A percentile compares a stretch with the other conserved stretches of the same genome.
These are phyloP conservation scores for Nematolebias whitei DNA, from an alignment of 2,113 vertebrate species.

Conservation along the genomic window DNA sequence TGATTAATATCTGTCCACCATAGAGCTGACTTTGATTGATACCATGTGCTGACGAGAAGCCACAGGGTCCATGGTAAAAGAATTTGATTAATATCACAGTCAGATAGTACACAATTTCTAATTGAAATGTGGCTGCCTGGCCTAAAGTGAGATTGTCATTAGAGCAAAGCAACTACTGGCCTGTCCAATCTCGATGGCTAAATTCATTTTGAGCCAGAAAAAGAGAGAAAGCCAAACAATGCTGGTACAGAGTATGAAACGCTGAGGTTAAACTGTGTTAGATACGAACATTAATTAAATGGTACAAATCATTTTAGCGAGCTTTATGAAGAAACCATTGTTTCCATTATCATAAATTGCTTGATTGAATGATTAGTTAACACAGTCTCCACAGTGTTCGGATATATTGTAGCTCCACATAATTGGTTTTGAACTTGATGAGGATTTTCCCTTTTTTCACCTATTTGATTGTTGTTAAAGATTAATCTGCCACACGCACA, in stretches of 20 bases:
- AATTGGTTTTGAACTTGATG: neutral
- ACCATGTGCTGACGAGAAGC: constrained; percentile 33
- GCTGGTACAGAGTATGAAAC: neutral
- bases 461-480: constrained; percentile 1
- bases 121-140: constrained; percentile 42
- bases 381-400: neutral
- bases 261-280: neutral
- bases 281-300: constrained; percentile 19
- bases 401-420: neutral
- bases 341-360: neutral
- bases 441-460: neutral
- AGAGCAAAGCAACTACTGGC: constrained; percentile 18
- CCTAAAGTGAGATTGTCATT: constrained; percentile 52
- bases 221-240: constrained; percentile 21
- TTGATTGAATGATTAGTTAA: neutral
- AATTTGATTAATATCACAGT: constrained; percentile 44
- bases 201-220: constrained; percentile 26
- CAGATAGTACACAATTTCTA: constrained; percentile 45
- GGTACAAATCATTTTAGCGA: constrained; percentile 8
- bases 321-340: neutral
- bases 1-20: constrained; percentile 49
- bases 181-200: constrained; percentile 2
- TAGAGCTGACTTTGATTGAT: constrained; percentile 55
- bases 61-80: constrained; percentile 18
- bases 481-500: neutral